phyloP scores from a whole-genome alignment of 1,140 invertebrate species.

The Elymnias hypermnestra region DNA sequence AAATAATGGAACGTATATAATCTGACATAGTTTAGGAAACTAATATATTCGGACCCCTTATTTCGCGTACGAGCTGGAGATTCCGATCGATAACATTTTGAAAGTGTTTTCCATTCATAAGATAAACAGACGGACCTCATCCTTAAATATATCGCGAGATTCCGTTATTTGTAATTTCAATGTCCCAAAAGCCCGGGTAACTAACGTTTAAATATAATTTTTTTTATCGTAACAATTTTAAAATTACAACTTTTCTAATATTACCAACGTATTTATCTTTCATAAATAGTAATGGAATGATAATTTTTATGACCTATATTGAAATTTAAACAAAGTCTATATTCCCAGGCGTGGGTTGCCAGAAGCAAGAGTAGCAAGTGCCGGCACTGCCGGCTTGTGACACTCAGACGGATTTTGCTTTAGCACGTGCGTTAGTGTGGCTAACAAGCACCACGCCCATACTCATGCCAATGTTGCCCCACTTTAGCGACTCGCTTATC shows the following conservation, averaged over 20 bases:
- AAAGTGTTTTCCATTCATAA: slow-evolving; percentile 7
- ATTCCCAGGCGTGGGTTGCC: slow-evolving; percentile 45
- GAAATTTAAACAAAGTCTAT: slow-evolving; percentile 47
- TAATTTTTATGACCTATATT: neutral
- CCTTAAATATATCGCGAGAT: slow-evolving; percentile 20
- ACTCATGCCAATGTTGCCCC: slow-evolving; percentile 81
- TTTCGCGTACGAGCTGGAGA: neutral
- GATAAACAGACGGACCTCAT: slow-evolving; percentile 7
- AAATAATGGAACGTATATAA: neutral
- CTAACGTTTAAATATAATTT: neutral
- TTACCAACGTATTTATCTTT: neutral
- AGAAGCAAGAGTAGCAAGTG: slow-evolving; percentile 58
- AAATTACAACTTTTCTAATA: neutral
- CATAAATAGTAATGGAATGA: slow-evolving; percentile 3
- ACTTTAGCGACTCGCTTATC: slow-evolving; percentile 81
- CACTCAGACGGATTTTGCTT: slow-evolving; percentile 71
- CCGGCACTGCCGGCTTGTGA: slow-evolving; percentile 47
- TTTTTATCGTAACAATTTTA: too few relatives aligned
- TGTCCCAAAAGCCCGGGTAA: neutral
- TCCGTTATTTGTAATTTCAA: slow-evolving; percentile 7
- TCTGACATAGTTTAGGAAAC: neutral
- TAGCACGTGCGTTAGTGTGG: slow-evolving; percentile 65
- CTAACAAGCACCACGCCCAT: slow-evolving; percentile 79
- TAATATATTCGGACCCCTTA: neutral
- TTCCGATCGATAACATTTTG: neutral